Evolutionary conservation across 2,888 invertebrate genomes (phyloP).

Genomic region (Toxonevra muliebris): DNA sequence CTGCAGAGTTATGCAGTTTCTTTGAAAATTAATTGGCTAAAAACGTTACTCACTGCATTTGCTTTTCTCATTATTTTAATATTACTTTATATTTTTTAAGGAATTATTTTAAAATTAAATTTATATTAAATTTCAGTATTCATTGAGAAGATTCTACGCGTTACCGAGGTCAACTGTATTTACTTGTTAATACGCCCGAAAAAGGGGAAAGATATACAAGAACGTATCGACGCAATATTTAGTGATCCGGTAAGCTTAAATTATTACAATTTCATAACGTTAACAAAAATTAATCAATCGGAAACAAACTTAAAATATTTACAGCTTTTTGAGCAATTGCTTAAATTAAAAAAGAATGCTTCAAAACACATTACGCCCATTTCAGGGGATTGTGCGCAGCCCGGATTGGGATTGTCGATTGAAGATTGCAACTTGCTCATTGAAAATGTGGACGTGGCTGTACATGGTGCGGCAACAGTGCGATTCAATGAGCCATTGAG

Average conservation of each 20-base stretch:
- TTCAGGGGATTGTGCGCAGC: slow-evolving; percentile 61
- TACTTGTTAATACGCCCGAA: slow-evolving; percentile 70
- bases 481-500: slow-evolving; percentile 76
- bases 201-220: slow-evolving; percentile 72
- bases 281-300: slow-evolving; percentile 2
- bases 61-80: too few relatives aligned
- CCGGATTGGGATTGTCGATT: slow-evolving; percentile 61
- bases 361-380: slow-evolving; percentile 57
- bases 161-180: slow-evolving; percentile 68
- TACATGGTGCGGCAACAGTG: slow-evolving; percentile 94
- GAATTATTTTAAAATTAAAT: slow-evolving; percentile 3
- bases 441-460: slow-evolving; percentile 68
- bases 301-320: neutral
- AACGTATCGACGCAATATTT: slow-evolving; percentile 74
- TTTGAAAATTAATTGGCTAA: too few relatives aligned
- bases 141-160: slow-evolving; percentile 70
- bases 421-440: slow-evolving; percentile 55
- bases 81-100: neutral
- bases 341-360: slow-evolving; percentile 25
- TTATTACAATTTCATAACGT: neutral
- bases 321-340: slow-evolving; percentile 41
- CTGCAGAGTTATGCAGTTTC: too few relatives aligned
- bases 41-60: too few relatives aligned
- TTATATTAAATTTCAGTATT: slow-evolving; percentile 62
- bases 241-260: slow-evolving; percentile 70